A percentile compares a stretch with the other conserved stretches of the same genome.
These are phyloP conservation scores for Muraenolepis orangiensis DNA, from an alignment of 2,797 vertebrate genomes.

Conservation along the genomic window DNA sequence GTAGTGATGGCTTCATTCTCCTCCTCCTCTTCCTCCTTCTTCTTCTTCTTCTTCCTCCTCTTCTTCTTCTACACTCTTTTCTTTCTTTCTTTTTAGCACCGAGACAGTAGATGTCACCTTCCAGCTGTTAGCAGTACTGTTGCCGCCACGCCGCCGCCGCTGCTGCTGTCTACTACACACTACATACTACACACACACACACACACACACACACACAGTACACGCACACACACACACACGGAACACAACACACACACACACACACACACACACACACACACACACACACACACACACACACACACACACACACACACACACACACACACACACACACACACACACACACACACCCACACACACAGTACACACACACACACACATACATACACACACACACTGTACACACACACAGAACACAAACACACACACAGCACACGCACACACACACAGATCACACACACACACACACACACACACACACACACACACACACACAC, in stretches of 20 bases:
- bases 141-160: too few relatives aligned
- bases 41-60: constrained; percentile 12
- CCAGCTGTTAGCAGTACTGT: constrained; percentile 15
- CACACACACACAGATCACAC: too few relatives aligned
- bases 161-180: not conserved
- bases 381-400: too few relatives aligned
- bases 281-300: too few relatives aligned
- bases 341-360: not conserved
- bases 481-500: too few relatives aligned
- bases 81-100: not conserved
- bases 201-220: too few relatives aligned
- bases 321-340: too few relatives aligned
- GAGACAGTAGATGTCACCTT: constrained; percentile 27
- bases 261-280: constrained; percentile 4
- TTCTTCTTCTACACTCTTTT: too few relatives aligned
- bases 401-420: constrained; percentile 1
- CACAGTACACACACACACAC: not conserved
- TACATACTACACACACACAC: not conserved
- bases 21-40: constrained; percentile 18
- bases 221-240: too few relatives aligned
- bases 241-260: too few relatives aligned
- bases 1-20: constrained; percentile 40
- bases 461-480: constrained; percentile 1
- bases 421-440: too few relatives aligned
- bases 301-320: too few relatives aligned